Conservation (phyloP, 2,888 invertebrate genomes). For the Proisotoma minuta region DNA sequence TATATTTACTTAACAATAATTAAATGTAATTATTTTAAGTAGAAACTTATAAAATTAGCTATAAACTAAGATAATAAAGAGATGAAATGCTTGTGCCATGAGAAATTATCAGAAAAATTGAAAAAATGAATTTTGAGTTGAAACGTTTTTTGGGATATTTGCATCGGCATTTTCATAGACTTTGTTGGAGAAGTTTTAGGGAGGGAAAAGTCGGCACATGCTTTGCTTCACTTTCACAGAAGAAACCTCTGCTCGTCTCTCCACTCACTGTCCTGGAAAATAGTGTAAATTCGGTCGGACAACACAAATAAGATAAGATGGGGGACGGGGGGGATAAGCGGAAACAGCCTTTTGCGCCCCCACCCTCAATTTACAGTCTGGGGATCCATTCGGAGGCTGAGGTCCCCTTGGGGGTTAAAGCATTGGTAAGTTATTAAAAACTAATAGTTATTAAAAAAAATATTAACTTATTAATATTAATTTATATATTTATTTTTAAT, state of each 20-base stretch:
- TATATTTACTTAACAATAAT: neutral
- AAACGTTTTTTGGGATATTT: neutral
- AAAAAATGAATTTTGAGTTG: neutral
- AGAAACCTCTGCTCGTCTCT: no score
- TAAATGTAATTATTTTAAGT: neutral
- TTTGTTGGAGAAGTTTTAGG: neutral
- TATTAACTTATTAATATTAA: no score
- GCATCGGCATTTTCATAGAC: neutral
- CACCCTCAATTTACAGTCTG: neutral
- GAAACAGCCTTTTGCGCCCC: neutral
- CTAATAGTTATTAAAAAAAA: no score
- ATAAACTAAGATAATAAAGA: neutral
- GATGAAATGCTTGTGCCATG: conserved; percentile 10
- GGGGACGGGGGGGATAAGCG: no score
- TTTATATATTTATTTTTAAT: no score
- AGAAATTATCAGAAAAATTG: neutral
- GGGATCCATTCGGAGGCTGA: neutral
- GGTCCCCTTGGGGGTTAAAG: neutral
- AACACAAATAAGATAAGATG: no score
- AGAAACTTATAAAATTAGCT: neutral
- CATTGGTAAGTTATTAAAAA: neutral
- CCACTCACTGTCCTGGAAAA: no score
- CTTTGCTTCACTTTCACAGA: no score
- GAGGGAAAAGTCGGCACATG: neutral
- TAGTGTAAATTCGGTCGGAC: neutral